These are phyloP conservation scores for Neodon shergylaensis DNA, from an alignment of 2,113 vertebrate genomes.

Conservation along the genomic window DNA sequence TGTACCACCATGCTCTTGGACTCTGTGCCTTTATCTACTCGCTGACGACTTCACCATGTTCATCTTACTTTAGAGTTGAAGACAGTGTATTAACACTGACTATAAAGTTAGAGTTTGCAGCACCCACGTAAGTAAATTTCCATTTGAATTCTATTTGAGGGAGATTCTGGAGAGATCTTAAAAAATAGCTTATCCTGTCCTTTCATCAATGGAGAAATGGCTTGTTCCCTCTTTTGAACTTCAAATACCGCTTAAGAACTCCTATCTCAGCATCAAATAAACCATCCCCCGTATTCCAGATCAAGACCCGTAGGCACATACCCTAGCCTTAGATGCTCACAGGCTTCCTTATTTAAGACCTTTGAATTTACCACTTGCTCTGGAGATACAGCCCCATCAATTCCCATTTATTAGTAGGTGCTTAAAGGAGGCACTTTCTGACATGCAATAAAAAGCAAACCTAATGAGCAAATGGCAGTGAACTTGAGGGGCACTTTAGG, in stretches of 20 bases:
- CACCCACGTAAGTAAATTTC: slow-evolving; percentile 36
- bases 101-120: slow-evolving; percentile 11
- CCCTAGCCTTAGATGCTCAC: slow-evolving; percentile 63
- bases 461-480: slow-evolving; percentile 81
- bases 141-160: not conserved
- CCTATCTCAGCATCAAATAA: slow-evolving; percentile 59
- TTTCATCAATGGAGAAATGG: slow-evolving; percentile 53
- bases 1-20: not conserved
- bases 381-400: slow-evolving; percentile 66
- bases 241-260: slow-evolving; percentile 37
- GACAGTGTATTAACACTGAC: slow-evolving; percentile 10
- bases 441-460: slow-evolving; percentile 79
- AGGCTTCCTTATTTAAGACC: slow-evolving; percentile 69
- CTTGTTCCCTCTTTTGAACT: slow-evolving; percentile 41
- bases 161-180: slow-evolving; percentile 36
- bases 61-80: slow-evolving; percentile 26
- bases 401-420: slow-evolving; percentile 80
- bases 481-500: slow-evolving; percentile 80
- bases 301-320: slow-evolving; percentile 47
- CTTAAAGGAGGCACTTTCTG: slow-evolving; percentile 76
- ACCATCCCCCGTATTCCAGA: slow-evolving; percentile 11
- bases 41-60: not conserved
- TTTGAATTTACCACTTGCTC: slow-evolving; percentile 75
- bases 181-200: slow-evolving; percentile 11
- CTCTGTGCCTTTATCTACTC: not conserved